Evolutionary conservation across 2,113 vertebrate genomes (phyloP), one percentile per base, ranked within the genome.

Genomic region (Zapus hudsonius): DNA sequence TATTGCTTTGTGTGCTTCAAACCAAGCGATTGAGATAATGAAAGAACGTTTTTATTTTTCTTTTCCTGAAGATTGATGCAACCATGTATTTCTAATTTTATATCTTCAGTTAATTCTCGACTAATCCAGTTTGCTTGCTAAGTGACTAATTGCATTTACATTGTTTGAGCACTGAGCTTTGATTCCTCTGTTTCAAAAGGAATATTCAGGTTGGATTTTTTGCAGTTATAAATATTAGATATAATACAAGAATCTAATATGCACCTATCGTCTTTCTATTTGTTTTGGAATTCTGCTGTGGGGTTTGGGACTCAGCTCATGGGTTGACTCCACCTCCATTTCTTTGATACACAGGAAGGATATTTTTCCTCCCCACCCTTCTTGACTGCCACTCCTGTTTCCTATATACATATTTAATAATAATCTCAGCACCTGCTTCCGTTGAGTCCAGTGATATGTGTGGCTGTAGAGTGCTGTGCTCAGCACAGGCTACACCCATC

Each of bases 371-470:
- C 25, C 22, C 8, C n/a, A 27, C 31, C 44, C 63, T 95, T 95
- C 63, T 93, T 33, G 96, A 74, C 83, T 88, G 64, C 93, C 82
- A 27, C 57, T 96, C 84, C 36, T 93, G 29, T 63, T 97, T 96
- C 95, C 94, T 94, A 76, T 63, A 31, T 76, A 20, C 17, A 10
- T 91, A 81, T 92, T 94, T 94, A 95, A 87, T 86, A 81, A 0
- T 52, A 90, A 33, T 90, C 66, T 97, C 64, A 93, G 87, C 82
- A 93, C 78, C 57, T 94, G 27, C 90, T 97, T 94, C 96, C 93
- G 94, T 63, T 0, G 0, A 7, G 94, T 75, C 29, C 91, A 93
- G 94, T 86, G 63, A 73, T 33, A 22, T 27, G 74, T 87, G 95
- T 70, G 92, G 33, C 75, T 96, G 17, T 87, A 19, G 47, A 23